phyloP scores from a whole-genome alignment of 2,113 vertebrate species.

The Prionailurus viverrinus region DNA sequence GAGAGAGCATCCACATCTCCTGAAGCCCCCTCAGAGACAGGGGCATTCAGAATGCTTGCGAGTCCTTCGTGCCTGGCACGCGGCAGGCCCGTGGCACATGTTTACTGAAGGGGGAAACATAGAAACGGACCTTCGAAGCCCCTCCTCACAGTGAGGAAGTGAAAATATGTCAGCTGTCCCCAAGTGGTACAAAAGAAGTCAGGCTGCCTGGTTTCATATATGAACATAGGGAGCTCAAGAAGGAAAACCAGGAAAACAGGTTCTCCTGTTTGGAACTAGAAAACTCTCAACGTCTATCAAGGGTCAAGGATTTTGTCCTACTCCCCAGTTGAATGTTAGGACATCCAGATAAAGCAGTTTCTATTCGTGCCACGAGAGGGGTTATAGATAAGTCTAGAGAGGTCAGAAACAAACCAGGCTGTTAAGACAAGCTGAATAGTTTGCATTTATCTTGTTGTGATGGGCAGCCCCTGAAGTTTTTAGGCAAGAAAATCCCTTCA shows the following conservation, averaged over 20 bases:
- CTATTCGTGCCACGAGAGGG: neutral
- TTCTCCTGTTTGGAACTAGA: neutral
- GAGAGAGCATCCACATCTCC: neutral
- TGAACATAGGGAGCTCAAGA: neutral
- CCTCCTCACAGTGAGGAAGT: neutral
- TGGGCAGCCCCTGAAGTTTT: neutral
- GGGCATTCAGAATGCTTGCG: neutral
- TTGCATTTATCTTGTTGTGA: neutral
- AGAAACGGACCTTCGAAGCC: neutral
- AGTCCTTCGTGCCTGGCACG: neutral
- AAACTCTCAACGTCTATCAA: neutral
- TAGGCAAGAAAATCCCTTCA: constrained; percentile 52
- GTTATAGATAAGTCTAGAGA: neutral
- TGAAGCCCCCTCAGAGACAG: neutral
- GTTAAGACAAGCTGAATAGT: neutral
- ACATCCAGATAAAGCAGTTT: neutral
- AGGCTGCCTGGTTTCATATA: neutral
- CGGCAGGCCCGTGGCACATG: neutral
- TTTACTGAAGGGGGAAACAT: neutral
- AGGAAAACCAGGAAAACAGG: neutral
- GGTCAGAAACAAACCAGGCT: neutral
- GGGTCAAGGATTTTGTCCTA: neutral
- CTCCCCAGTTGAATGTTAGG: neutral
- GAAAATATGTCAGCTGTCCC: neutral
- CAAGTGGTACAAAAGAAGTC: neutral